Conservation (phyloP, 2,888 invertebrate species). For the Drosophila quinaria region DNA sequence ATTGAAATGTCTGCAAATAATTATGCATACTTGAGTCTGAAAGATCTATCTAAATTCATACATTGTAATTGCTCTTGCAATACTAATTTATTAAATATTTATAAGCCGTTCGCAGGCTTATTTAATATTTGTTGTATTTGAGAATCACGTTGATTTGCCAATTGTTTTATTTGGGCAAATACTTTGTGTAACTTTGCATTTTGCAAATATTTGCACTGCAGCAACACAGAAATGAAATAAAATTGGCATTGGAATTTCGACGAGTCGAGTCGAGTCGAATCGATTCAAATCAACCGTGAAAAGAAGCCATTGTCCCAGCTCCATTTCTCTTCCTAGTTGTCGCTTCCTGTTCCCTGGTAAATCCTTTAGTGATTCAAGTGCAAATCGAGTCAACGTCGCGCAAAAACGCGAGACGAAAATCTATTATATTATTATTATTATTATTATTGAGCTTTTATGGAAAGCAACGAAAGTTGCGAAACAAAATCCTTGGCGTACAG, state of each 20-base stretch:
- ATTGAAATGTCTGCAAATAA: neutral
- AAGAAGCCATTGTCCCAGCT: constrained; percentile 21
- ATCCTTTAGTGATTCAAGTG: constrained; percentile 46
- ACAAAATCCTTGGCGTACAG: constrained; percentile 52
- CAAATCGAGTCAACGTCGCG: constrained; percentile 62
- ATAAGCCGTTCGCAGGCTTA: constrained; percentile 17
- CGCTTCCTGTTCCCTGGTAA: neutral
- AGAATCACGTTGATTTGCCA: constrained; percentile 19
- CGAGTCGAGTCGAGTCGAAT: constrained; percentile 17
- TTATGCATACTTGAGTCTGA: neutral
- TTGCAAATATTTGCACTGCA: constrained; percentile 49
- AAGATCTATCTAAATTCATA: neutral
- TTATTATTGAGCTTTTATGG: constrained; percentile 68
- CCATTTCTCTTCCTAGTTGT: neutral
- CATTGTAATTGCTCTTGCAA: neutral
- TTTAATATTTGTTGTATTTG: constrained; percentile 26
- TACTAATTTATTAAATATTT: constrained; percentile 13
- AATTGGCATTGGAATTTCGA: constrained; percentile 38
- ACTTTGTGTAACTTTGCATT: constrained; percentile 50
- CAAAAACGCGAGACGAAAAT: constrained; percentile 54
- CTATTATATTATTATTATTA: constrained; percentile 56
- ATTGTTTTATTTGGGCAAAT: constrained; percentile 40
- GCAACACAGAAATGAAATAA: constrained; percentile 19
- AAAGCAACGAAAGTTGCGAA: constrained; percentile 52
- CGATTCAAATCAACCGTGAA: constrained; percentile 39